Evolutionary conservation across 2,888 invertebrate genomes (phyloP), one percentile per base, ranked within the genome.

Genomic region (Polymixis flavicincta): DNA sequence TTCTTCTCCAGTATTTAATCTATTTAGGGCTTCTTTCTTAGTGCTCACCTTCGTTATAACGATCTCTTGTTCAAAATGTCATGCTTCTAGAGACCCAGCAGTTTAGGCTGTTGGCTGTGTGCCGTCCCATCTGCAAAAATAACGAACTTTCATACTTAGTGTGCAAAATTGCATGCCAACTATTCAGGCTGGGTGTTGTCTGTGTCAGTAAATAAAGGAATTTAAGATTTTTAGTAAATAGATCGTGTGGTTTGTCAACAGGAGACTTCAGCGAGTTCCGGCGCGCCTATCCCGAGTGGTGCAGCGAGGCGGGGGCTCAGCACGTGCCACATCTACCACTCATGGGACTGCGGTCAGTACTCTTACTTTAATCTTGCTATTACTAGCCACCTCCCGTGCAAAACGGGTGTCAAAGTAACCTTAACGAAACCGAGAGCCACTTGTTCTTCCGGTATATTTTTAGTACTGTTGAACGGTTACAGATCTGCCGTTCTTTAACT

Each of bases 261-360:
- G 99, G 98, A 95, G 99, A 99, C 83, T 99, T 98, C 92, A 97
- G 97, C 83, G 97, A 98, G 92, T 99, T 99, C 96, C 98, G 97
- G 87, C 97, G 98, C 88, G 97, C 98, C 82, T 99, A 98, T 95
- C 99, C 99, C 55, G 99, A 99, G 95, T 99, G 98, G 98, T 99
- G 99, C 95, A 97, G 97, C 93, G 98, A 98, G 92, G 97, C 98
- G 70, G 98, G 97, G 85, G 97, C 97, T 81, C 98, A 97, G 92
- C 97, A 97, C 78, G 96, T 96, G 74, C 95, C 97, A 22, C 97
- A 96, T 89, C 93, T 96, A 94, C 97, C 97, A 88, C 97, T 97
- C 89, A 97, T 96, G 96, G 96, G 96, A 73, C 90, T 96, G 82
- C 92, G 96, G 96, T 96, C 66, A 93, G 95, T 93, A 83, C 28